Base-by-base conservation (phyloP, 2,113 vertebrate species). In the Microtus oregoni region DNA sequence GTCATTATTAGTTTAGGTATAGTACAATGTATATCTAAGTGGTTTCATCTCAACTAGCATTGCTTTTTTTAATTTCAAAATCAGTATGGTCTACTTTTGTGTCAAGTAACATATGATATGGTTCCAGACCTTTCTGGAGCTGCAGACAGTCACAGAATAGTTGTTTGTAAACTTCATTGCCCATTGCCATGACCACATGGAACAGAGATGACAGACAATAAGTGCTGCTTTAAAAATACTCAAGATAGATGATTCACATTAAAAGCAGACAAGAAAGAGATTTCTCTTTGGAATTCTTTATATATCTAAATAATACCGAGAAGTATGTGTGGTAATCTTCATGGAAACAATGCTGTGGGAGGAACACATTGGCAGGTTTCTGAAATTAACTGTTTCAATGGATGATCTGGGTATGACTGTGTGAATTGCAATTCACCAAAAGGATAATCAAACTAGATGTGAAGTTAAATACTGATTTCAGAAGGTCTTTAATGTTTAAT, bases 1-100 rank as follows among this genome's bases (percentile, higher is more conserved):
- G 47, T 55, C 72, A 96, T 93, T 77, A 97, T 96, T 93, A 81
- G 96, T 89, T 97, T 95, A 70, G 73, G 96, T 96, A 17, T 97
- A 77, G 83, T 87, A 92, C 5, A 90, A 96, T 96, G 73, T 12
- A 20, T 86, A 68, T 94, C 91, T 35, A 97, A 95, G 35, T 83
- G 92, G 28, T 73, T 77, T 97, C 75, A 3, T 90, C 82, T 95
- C 87, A 52, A 65, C n/a, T 86, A 95, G 94, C 75, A 26, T 63
- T 85, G 10, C 73, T 94, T 76, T 93, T 58, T 58, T 41, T 41
- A 41, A 7, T 58, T 58, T 58, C 58, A 20, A 97, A 96, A 75
- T 92, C 97, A 97, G 95, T 83, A 92, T 70, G 47, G 38, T 93
- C 85, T 86, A 92, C 67, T 95, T 92, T 85, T 94, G 78, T 96